Evolutionary conservation across 2,797 vertebrate species (phyloP).

Genomic region (Danio albolineatus): DNA sequence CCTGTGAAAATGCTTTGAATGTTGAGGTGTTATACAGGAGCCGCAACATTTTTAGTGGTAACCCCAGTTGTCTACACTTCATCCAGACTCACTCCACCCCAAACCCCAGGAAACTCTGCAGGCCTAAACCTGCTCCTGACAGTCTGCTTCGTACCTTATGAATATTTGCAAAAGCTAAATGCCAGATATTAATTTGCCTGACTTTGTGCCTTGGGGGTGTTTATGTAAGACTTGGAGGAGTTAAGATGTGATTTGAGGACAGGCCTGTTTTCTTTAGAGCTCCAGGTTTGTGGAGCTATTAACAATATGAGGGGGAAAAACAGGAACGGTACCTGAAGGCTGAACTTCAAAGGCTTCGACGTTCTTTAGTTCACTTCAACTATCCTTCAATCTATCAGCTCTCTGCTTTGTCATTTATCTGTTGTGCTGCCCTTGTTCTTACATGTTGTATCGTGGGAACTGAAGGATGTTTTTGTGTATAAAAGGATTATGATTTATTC

Average conservation of each 20-base stretch:
- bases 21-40: not conserved
- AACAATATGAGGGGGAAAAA: conserved; percentile 18
- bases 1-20: not conserved
- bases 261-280: conserved; percentile 47
- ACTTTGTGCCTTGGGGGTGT: conserved; percentile 55
- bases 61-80: conserved; percentile 14
- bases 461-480: conserved; percentile 39
- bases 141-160: conserved; percentile 49
- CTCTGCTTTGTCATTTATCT: conserved; percentile 11
- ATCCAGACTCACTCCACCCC: conserved; percentile 12
- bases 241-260: conserved; percentile 51
- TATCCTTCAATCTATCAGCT: conserved; percentile 13
- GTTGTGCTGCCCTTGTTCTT: conserved; percentile 23
- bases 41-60: conserved; percentile 7
- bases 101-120: conserved; percentile 26
- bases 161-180: conserved; percentile 52
- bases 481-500: conserved; percentile 30
- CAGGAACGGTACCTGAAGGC: conserved; percentile 31
- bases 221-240: conserved; percentile 55
- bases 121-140: conserved; percentile 53
- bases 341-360: conserved; percentile 40
- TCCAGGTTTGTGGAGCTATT: conserved; percentile 45
- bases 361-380: conserved; percentile 14
- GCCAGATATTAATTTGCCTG: conserved; percentile 61
- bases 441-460: conserved; percentile 24